phyloP scores from a whole-genome alignment of 1,140 invertebrate genomes.

The Hyles vespertilio region DNA sequence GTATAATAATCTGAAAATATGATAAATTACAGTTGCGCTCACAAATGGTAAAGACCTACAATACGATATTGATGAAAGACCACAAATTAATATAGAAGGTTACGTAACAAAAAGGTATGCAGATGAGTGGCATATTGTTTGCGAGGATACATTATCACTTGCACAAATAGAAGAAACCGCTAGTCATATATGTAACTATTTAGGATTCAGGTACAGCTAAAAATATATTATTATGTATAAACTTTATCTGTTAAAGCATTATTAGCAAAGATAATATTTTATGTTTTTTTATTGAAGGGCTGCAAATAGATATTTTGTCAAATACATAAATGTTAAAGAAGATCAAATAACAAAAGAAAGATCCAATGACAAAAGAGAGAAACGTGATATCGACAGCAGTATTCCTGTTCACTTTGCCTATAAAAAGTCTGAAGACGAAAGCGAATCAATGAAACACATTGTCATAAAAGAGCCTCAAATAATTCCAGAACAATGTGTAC shows the following conservation, averaged over 20 bases:
- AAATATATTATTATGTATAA: neutral
- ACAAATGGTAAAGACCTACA: conserved; percentile 78
- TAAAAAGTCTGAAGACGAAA: conserved; percentile 22
- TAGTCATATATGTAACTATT: conserved; percentile 76
- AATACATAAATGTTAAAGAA: conserved; percentile 57
- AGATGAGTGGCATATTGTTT: conserved; percentile 79
- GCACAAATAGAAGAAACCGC: conserved; percentile 58
- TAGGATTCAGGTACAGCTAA: conserved; percentile 77
- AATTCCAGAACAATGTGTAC: conserved; percentile 57
- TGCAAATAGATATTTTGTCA: conserved; percentile 54
- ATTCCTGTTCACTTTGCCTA: conserved; percentile 47
- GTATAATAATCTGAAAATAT: no score
- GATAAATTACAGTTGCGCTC: conserved; percentile 76
- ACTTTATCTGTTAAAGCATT: no score
- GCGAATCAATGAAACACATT: conserved; percentile 29
- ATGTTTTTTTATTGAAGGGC: conserved; percentile 38
- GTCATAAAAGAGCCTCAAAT: conserved; percentile 49
- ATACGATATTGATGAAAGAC: conserved; percentile 77
- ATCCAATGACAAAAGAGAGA: conserved; percentile 30
- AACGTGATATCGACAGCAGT: conserved; percentile 29
- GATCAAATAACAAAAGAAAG: conserved; percentile 23
- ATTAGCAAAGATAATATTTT: no score
- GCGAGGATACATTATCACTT: conserved; percentile 67
- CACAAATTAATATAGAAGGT: conserved; percentile 77
- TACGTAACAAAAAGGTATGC: conserved; percentile 76